Conservation (phyloP, 1,140 invertebrate species). For the Drosophila kikkawai region DNA sequence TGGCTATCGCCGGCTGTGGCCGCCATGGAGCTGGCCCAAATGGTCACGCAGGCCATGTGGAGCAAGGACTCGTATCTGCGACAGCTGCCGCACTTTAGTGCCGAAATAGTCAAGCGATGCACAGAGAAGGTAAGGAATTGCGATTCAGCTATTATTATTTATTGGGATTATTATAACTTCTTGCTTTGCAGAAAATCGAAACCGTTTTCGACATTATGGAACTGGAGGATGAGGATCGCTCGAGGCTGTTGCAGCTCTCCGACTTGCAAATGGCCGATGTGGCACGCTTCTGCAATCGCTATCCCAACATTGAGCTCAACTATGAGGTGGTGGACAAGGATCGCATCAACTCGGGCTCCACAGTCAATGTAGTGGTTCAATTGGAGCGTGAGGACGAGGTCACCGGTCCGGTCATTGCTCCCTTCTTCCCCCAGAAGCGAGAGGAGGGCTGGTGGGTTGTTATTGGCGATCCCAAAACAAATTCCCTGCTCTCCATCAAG, state of each 20-base stretch:
- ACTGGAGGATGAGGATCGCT: conserved; percentile 97
- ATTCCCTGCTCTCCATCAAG: conserved; percentile 98
- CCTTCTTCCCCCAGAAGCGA: conserved; percentile 98
- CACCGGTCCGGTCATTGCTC: conserved; percentile 98
- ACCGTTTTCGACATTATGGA: conserved; percentile 99
- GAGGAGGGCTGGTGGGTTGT: conserved; percentile 99
- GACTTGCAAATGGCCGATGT: conserved; percentile 98
- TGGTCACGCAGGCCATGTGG: conserved; percentile 99
- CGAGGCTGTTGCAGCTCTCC: conserved; percentile 92
- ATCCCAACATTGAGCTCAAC: conserved; percentile 98
- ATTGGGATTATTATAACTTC: neutral
- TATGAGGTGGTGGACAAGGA: conserved; percentile 96
- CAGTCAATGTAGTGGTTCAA: conserved; percentile 95
- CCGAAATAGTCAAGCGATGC: conserved; percentile 96
- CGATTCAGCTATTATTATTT: too few relatives aligned
- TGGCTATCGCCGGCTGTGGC: conserved; percentile 99
- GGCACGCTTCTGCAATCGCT: conserved; percentile 98
- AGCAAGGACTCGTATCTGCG: conserved; percentile 99
- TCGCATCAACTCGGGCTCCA: conserved; percentile 91
- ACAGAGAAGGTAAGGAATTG: conserved; percentile 89
- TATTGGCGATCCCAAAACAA: conserved; percentile 97
- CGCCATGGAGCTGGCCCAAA: conserved; percentile 99
- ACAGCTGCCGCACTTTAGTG: conserved; percentile 97
- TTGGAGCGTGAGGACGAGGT: conserved; percentile 98
- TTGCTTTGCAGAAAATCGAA: conserved; percentile 90